Base-by-base conservation (phyloP, 2,888 invertebrate species). In the Bellardia bayeri region DNA sequence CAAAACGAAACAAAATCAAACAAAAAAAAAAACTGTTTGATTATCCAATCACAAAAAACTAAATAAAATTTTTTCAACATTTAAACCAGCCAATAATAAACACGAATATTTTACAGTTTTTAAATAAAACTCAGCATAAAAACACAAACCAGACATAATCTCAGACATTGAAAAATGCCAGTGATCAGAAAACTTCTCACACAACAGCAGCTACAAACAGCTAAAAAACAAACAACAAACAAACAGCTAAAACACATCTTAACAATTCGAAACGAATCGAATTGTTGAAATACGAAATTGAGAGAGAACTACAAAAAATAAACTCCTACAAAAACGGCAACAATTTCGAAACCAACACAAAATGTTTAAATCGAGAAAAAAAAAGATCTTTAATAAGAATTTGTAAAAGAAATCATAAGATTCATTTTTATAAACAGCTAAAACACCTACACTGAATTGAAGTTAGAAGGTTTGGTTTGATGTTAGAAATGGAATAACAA, bases 121-220 rank as follows among this genome's bases (percentile, higher is more conserved):
- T 83, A 71, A 84, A 72, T 75, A 74, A 30, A 80, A 82, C 8
- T 74, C 58, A 79, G 80, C 64, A 84, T 74, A 89, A 88, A 90
- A 89, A 88, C 89, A 81, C 84, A 89, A 89, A 90, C 90, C 91
- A 91, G 90, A 91, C 92, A 91, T 92, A 92, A 92, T 92, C 92
- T 91, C 91, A 91, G 91, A 91, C 91, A 89, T 87, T 81, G 82
- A 85, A 89, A 91, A 91, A 92, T 92, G 91, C 90, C 90, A 74
- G 51, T 81, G 89, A 87, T 89, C 89, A 86, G 69, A 82, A 81
- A 78, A 87, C 84, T 87, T 84, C 84, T 85, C 87, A 87, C 84
- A 87, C 81, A 86, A 33, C 51, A 71, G 51, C 76, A 64, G 54
- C 23, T 8, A 40, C 49, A 68, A 72, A 40, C 23, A 23, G 40